Evolutionary conservation across 2,888 invertebrate genomes (phyloP), one percentile per base, ranked within the genome.

Genomic region (Helicoverpa assulta): DNA sequence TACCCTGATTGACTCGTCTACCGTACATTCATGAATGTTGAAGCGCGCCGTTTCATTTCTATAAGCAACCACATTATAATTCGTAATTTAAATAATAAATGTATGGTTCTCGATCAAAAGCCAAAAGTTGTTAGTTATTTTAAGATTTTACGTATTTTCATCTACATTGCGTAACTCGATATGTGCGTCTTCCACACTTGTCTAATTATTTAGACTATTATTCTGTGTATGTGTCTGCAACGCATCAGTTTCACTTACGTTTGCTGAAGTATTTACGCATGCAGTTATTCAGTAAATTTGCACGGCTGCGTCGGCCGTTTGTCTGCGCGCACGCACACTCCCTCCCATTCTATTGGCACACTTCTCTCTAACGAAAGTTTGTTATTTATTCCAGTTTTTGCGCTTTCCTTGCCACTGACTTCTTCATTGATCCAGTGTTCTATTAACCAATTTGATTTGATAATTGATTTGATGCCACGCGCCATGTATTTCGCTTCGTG

Each of bases 321-420:
- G 73, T 78, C 75, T 78, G 83, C 74, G 70, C 80, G 77, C 91
- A 90, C 89, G 89, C 90, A 92, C 89, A 80, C 69, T 83, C 73
- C 83, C 82, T 80, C 85, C 89, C 89, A 91, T 91, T 89, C 91
- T 89, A 89, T 90, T 93, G 90, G 91, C 94, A 93, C 90, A 93
- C 88, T 93, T 93, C 88, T 91, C 87, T 86, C 71, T 80, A 94
- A 90, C 91, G 94, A 94, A 94, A 94, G 94, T 93, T 90, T 85
- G 85, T 93, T 91, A 89, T 85, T 88, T 90, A 92, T 93, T 92
- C 90, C 86, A 89, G 85, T 91, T 91, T 92, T 93, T 93, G 89
- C 88, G 86, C 89, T 90, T 91, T 90, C 87, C 86, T 90, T 82
- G 82, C 83, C 69, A 85, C 80, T 85, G 81, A 78, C 78, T 79